Percentiles rank a stretch among this genome's conserved stretches.
Conservation (phyloP, 1,140 invertebrate genomes). For the Drosophila burlai region DNA sequence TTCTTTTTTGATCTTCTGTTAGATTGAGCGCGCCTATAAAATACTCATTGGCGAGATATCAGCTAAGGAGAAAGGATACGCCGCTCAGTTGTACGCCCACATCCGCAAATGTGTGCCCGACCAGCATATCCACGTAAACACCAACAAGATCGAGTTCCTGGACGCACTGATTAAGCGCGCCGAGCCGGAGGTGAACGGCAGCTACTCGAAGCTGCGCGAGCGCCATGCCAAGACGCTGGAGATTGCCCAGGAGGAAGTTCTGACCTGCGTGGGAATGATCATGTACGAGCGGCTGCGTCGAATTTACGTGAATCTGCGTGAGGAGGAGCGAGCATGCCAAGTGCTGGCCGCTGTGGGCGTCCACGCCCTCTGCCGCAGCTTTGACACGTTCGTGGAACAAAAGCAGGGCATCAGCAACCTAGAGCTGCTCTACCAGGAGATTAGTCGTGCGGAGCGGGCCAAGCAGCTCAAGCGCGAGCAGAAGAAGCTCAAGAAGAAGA, state of each 20-base stretch:
- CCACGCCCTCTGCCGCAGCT: slow-evolving; percentile 94
- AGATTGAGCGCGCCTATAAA: slow-evolving; percentile 92
- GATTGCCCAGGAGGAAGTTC: slow-evolving; percentile 97
- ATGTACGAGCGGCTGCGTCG: slow-evolving; percentile 94
- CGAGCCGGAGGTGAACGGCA: slow-evolving; percentile 94
- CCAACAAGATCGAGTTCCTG: slow-evolving; percentile 93
- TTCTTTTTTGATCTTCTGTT: not conserved
- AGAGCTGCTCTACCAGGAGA: slow-evolving; percentile 92
- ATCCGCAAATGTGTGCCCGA: slow-evolving; percentile 94
- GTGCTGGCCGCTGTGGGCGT: slow-evolving; percentile 95
- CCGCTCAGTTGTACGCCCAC: slow-evolving; percentile 93
- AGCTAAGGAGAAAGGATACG: slow-evolving; percentile 94
- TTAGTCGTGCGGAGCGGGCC: slow-evolving; percentile 92
- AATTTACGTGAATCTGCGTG: slow-evolving; percentile 93
- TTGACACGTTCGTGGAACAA: slow-evolving; percentile 94
- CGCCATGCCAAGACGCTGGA: slow-evolving; percentile 97
- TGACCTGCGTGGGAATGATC: slow-evolving; percentile 96
- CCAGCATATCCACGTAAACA: slow-evolving; percentile 94
- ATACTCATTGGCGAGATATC: slow-evolving; percentile 94
- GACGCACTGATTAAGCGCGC: slow-evolving; percentile 93
- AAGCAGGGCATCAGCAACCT: slow-evolving; percentile 95
- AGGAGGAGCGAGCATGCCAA: slow-evolving; percentile 96
- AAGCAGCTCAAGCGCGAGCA: slow-evolving; percentile 94
- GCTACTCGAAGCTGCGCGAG: slow-evolving; percentile 90
- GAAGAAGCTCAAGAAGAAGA: slow-evolving; percentile 94